Base-by-base conservation (phyloP, 2,888 invertebrate genomes). In the Melinaea menophilus region DNA sequence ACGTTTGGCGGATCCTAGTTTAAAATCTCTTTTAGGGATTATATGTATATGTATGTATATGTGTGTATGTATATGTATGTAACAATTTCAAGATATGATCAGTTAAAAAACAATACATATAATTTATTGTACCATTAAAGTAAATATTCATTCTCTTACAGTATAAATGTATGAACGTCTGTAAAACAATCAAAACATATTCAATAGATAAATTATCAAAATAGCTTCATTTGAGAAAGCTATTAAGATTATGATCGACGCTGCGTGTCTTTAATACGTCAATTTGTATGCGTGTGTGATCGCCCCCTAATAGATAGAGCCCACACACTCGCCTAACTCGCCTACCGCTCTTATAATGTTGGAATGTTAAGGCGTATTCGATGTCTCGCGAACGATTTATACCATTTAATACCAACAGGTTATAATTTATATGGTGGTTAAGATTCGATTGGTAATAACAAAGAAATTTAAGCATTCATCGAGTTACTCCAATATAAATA, bases 211-310 rank as follows among this genome's bases (percentile, higher is more conserved):
- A 71, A 76, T 80, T 77, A 79, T 77, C 78, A 79, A 82, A 82
- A 85, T 75, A 80, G 79, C 84, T 85, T 85, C 79, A 85, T 86
- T 80, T 75, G 78, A 75, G 78, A 76, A 78, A 76, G 76, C 80
- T 73, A 81, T 84, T 81, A 77, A 82, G 84, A 84, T 83, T 73
- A 75, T 78, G 79, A 84, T 85, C 81, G 76, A 59, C 71, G 71
- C 71, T 66, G 75, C 73, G 74, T 76, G 77, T 73, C 74, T 76
- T 64, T 85, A 87, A 85, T 86, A 78, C 77, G 75, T 79, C 85
- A 78, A 86, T 87, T 84, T 82, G 84, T 86, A 86, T 86, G 86
- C 86, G 81, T 79, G 80, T 80, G 82, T 80, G 86, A 80, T 77
- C 79, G 70, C 75, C 72, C 71, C 79, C 67, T 76, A 75, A 77